A percentile compares a stretch with the other conserved stretches of the same genome.
Evolutionary conservation across 2,113 vertebrate genomes (phyloP).

Genomic region (Pitta sordida): DNA sequence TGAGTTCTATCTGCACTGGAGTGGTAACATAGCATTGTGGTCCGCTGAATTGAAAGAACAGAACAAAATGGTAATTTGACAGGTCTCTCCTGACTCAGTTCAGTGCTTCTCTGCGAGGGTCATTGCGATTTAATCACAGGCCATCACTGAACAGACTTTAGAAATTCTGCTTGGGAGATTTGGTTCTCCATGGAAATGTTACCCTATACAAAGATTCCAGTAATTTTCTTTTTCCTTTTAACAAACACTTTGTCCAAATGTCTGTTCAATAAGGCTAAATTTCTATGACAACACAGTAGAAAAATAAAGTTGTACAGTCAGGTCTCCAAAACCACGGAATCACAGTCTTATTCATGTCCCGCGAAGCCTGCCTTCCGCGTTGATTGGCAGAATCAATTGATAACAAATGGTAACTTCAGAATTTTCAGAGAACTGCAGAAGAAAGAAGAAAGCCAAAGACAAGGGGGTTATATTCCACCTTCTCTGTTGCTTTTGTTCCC

Average conservation of each 20-base stretch:
- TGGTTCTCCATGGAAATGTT: neutral
- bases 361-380: too few species aligned
- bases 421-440: neutral
- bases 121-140: fast-evolving
- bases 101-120: neutral
- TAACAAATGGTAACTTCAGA: neutral
- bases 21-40: fast-evolving
- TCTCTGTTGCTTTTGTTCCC: neutral
- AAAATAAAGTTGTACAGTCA: too few species aligned
- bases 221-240: neutral
- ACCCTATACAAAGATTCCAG: neutral
- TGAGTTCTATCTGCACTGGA: neutral
- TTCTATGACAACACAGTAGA: neutral
- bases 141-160: neutral
- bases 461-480: neutral
- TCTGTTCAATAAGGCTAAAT: neutral
- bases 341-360: too few species aligned
- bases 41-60: neutral
- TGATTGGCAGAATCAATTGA: neutral
- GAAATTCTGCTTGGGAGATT: neutral
- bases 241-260: neutral
- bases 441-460: neutral
- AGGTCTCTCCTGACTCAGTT: neutral
- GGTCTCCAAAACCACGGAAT: too few species aligned
- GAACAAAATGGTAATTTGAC: neutral